Percentiles rank a stretch among this genome's conserved stretches.
phyloP scores from a whole-genome alignment of 2,888 invertebrate genomes.

The Alviniconcha strummeri region DNA sequence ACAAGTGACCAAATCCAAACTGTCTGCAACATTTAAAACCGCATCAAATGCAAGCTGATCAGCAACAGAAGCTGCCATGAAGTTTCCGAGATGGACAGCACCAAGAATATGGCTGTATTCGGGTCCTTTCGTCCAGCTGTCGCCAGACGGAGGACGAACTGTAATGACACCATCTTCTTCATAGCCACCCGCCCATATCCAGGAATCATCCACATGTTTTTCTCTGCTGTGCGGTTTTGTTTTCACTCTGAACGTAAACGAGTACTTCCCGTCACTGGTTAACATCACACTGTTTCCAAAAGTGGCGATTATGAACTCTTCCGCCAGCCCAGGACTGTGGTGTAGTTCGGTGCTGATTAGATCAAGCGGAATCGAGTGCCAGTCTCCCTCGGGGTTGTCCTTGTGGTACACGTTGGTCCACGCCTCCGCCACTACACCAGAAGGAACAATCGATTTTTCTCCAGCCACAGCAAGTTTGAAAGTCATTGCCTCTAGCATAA shows the following conservation, averaged over 20 bases:
- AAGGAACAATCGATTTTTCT: neutral
- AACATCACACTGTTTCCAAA: constrained; percentile 45
- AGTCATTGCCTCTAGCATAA: constrained; percentile 48
- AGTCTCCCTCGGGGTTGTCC: constrained; percentile 45
- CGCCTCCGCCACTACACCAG: constrained; percentile 38
- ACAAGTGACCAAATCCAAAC: constrained; percentile 43
- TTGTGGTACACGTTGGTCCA: constrained; percentile 51
- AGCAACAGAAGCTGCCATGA: constrained; percentile 49
- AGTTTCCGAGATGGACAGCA: constrained; percentile 50
- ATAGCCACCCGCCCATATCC: constrained; percentile 42
- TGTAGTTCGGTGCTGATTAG: constrained; percentile 3
- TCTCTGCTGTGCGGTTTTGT: neutral
- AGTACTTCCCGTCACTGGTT: constrained; percentile 44
- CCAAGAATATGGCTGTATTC: constrained; percentile 42
- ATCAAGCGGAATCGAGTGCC: constrained; percentile 41
- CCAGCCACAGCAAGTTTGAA: constrained; percentile 37
- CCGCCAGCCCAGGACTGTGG: neutral
- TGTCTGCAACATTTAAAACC: constrained; percentile 50
- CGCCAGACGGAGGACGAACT: constrained; percentile 41
- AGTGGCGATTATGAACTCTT: constrained; percentile 13
- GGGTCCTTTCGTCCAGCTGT: constrained; percentile 48
- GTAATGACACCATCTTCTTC: constrained; percentile 40
- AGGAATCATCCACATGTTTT: constrained; percentile 16
- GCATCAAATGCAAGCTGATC: constrained; percentile 46
- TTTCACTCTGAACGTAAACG: constrained; percentile 45